These are phyloP conservation scores for Philopotamus ludificatus DNA, from an alignment of 1,140 invertebrate species.

Conservation along the genomic window DNA sequence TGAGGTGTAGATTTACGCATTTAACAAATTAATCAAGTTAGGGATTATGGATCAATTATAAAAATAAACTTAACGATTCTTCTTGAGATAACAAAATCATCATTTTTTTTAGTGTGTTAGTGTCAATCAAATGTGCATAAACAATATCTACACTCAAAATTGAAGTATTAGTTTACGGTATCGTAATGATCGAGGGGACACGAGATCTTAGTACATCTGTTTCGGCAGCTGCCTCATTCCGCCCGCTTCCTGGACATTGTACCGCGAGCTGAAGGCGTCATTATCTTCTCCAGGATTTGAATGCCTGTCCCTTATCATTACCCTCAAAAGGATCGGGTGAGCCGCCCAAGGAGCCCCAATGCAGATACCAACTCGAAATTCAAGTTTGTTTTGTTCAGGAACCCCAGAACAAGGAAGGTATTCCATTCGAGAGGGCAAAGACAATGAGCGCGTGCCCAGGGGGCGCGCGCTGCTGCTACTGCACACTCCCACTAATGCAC, in stretches of 20 bases:
- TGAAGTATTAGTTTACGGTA: conserved; percentile 20
- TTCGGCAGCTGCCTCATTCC: conserved; percentile 29
- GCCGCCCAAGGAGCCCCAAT: conserved; percentile 13
- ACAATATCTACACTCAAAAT: background rate
- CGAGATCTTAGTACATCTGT: conserved; percentile 20
- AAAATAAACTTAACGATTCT: too few species aligned
- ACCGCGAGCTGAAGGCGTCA: conserved; percentile 24
- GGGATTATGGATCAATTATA: too few species aligned
- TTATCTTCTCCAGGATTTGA: conserved; percentile 33
- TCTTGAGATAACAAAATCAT: too few species aligned
- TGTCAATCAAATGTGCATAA: conserved; percentile 6
- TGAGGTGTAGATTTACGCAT: too few species aligned
- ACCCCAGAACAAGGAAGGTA: conserved; percentile 1
- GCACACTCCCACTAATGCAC: conserved; percentile 17
- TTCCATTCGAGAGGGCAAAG: conserved; percentile 14
- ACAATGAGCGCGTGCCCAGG: conserved; percentile 18
- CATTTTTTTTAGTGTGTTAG: background rate
- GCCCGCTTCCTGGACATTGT: conserved; percentile 42
- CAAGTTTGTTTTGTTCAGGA: conserved; percentile 17
- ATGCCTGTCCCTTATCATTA: conserved; percentile 41
- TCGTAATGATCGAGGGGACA: conserved; percentile 1
- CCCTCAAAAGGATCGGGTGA: conserved; percentile 28
- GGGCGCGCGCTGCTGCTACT: background rate
- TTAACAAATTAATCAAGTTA: too few species aligned
- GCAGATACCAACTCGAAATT: conserved; percentile 12